A percentile compares a stretch with the other conserved stretches of the same genome.
These are phyloP conservation scores for Himalopsyche japonica DNA, from an alignment of 2,888 invertebrate species.

Conservation along the genomic window DNA sequence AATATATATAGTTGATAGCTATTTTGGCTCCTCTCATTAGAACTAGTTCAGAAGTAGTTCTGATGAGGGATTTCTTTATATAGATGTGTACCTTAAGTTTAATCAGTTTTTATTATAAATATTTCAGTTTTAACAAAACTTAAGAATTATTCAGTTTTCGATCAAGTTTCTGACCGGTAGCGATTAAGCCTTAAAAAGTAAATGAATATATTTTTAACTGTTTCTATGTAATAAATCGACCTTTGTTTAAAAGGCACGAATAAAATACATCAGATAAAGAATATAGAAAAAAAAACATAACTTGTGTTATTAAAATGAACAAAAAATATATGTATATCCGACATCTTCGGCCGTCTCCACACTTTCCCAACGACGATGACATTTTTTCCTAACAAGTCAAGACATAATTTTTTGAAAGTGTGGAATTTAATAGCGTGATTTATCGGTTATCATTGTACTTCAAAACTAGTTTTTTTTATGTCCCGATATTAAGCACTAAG, in stretches of 20 bases:
- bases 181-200: too few species aligned
- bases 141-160: too few species aligned
- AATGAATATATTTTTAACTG: too few species aligned
- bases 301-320: neutral
- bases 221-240: too few species aligned
- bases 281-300: neutral
- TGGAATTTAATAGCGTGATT: neutral
- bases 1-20: too few species aligned
- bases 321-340: neutral
- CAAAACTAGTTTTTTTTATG: neutral
- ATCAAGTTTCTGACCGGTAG: too few species aligned
- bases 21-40: too few species aligned
- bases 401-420: neutral
- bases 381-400: neutral
- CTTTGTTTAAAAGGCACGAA: neutral
- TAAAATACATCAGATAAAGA: neutral
- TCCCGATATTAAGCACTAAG: neutral
- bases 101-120: too few species aligned
- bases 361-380: neutral
- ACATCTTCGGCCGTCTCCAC: neutral
- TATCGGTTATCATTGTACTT: neutral
- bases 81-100: too few species aligned
- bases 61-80: too few species aligned
- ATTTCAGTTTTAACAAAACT: too few species aligned
- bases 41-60: too few species aligned